These are phyloP conservation scores for Paracentrotus lividus DNA, from an alignment of 53 echinoderm and acorn worm genomes.

Conservation along the genomic window DNA sequence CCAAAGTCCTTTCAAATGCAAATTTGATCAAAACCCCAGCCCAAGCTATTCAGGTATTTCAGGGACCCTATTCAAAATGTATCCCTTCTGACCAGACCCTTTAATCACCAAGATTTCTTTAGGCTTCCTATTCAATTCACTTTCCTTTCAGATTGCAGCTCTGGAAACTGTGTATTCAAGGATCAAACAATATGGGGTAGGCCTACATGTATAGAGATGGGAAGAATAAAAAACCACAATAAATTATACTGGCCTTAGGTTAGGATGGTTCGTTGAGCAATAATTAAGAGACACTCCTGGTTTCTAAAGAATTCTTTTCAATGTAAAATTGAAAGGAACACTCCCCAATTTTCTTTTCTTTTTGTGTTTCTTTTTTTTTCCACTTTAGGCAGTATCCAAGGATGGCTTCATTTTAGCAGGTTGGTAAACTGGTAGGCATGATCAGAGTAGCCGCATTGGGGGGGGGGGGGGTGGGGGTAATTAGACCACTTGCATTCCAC, in stretches of 20 bases:
- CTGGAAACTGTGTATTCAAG: background rate
- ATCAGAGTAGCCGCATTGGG: background rate
- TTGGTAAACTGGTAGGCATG: background rate
- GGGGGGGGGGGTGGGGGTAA: background rate
- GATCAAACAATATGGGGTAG: background rate
- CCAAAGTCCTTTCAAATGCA: constrained; percentile 16
- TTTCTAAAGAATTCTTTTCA: background rate
- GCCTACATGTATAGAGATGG: no score
- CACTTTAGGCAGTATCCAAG: background rate
- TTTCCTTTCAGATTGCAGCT: background rate
- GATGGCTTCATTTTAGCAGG: background rate
- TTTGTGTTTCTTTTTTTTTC: background rate
- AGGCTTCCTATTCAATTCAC: background rate
- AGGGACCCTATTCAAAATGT: background rate
- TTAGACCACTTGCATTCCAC: no score
- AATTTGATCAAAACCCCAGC: background rate
- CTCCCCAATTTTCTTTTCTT: background rate
- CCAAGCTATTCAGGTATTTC: constrained; percentile 5
- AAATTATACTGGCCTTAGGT: background rate
- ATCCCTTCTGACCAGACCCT: background rate
- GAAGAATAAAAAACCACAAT: background rate
- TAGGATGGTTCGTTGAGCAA: background rate
- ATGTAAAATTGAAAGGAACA: background rate
- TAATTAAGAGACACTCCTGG: constrained; percentile 31
- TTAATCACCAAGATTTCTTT: background rate